Evolutionary conservation across 1,140 invertebrate species (phyloP).

Genomic region (Halesus radiatus): DNA sequence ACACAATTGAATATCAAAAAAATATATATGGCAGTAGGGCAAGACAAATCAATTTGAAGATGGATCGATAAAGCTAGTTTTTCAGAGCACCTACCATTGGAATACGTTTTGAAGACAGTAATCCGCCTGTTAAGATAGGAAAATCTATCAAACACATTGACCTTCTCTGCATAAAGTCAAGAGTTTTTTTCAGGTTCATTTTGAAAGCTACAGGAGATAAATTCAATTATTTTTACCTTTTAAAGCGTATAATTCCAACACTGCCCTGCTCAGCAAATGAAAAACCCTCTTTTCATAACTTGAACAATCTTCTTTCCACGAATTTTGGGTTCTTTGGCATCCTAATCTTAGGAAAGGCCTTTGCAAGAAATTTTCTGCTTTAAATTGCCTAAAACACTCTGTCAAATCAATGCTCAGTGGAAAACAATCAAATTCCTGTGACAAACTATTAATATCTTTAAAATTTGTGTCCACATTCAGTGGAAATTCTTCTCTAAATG

Average conservation of each 20-base stretch:
- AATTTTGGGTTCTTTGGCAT: slow-evolving; percentile 38
- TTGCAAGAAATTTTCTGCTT: slow-evolving; percentile 37
- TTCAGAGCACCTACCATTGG: neutral
- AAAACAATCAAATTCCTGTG: slow-evolving; percentile 42
- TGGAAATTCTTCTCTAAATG: neutral
- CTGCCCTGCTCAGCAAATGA: slow-evolving; percentile 49
- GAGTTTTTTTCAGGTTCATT: no score
- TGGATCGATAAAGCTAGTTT: neutral
- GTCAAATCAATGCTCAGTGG: slow-evolving; percentile 43
- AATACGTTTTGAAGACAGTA: neutral
- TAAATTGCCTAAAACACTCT: slow-evolving; percentile 1
- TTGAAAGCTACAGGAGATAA: no score
- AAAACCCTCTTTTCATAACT: slow-evolving; percentile 32
- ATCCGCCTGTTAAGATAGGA: no score
- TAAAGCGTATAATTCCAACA: slow-evolving; percentile 47
- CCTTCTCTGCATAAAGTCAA: no score
- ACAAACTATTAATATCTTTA: neutral
- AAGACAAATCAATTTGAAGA: neutral
- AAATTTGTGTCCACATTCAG: neutral
- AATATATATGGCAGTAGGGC: no score
- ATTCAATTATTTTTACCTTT: slow-evolving; percentile 28
- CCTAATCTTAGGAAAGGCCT: slow-evolving; percentile 51
- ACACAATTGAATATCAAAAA: neutral
- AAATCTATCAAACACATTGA: no score
- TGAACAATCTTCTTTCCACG: slow-evolving; percentile 7